phyloP scores from a whole-genome alignment of 2,113 vertebrate genomes.

The Nesoenas mayeri region DNA sequence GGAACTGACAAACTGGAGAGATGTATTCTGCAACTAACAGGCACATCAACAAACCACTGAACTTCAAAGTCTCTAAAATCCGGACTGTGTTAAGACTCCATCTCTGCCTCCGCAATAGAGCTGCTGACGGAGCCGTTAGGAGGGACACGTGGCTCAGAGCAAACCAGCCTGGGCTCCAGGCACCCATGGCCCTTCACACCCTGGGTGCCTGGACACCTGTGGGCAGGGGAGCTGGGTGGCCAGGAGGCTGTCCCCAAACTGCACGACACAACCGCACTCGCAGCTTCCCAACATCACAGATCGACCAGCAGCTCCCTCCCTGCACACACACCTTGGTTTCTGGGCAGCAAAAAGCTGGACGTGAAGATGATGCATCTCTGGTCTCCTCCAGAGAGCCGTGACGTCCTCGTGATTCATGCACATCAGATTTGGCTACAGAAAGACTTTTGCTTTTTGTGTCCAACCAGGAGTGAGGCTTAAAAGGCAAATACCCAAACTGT shows the following conservation, averaged over 20 bases:
- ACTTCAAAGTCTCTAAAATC: not conserved
- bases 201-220: not conserved
- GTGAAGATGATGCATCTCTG: not conserved
- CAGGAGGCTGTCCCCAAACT: not conserved
- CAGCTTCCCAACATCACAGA: not conserved
- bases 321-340: not conserved
- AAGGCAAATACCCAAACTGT: not conserved
- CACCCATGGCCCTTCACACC: not conserved
- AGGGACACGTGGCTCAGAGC: not conserved
- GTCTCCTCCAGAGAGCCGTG: not conserved
- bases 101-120: fast-evolving
- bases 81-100: not conserved
- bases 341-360: not conserved
- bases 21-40: not conserved
- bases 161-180: not conserved
- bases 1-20: not conserved
- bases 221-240: not conserved
- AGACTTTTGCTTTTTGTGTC: not conserved
- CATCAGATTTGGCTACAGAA: not conserved
- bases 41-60: not conserved
- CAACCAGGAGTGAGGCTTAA: not conserved
- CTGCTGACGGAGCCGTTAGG: fast-evolving
- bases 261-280: not conserved
- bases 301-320: not conserved
- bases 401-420: not conserved